Base-by-base conservation (phyloP, 1,140 invertebrate species). In the Ostrea denselamellosa region DNA sequence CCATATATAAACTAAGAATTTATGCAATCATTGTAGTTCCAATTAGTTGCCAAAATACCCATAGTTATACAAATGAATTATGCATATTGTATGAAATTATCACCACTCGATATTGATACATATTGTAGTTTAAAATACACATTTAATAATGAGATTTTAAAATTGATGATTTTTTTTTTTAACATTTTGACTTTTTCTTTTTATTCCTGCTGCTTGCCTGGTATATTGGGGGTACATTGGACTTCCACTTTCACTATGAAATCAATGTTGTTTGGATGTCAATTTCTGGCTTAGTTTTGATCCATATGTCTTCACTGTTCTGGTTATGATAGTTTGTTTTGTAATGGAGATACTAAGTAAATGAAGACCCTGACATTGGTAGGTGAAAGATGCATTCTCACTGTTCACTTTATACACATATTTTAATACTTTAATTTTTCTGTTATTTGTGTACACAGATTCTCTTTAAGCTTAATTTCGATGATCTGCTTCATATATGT, bases 181-280 rank as follows among this genome's bases (percentile, higher is more conserved):
- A 77, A 77, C 68, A 34, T 14, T 14, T 77, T 77, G 28, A 77
- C 10, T 77, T 77, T 77, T 25, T 77, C 25, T 77, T 77, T 77
- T 28, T 77, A 25, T 77, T 77, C 68, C 68, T 77, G 68, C 68
- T 77, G 68, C 68, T 34, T 77, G 22, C 10, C 68, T 10, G 68
- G 68, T 77, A 77, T 25, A 77, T 77, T 77, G 9, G 68, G 68
- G 68, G 68, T 77, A 34, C 25, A 14, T 77, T 34, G 68, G 28
- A 77, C 25, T 77, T 77, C 12, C 68, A 9, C 14, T 25, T 77
- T 77, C 25, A 77, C 68, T 77, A 25, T 77, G 68, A 77, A 77
- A 28, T 77, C 68, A 28, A 77, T 77, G 68, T 77, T 77, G 68
- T 77, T 77, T 77, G 68, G 68, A 77, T 77, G 68, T 77, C 68